Percentiles rank a stretch among this genome's conserved stretches.
Conservation (phyloP, 2,888 invertebrate species). For the Heliconius charithonia region DNA sequence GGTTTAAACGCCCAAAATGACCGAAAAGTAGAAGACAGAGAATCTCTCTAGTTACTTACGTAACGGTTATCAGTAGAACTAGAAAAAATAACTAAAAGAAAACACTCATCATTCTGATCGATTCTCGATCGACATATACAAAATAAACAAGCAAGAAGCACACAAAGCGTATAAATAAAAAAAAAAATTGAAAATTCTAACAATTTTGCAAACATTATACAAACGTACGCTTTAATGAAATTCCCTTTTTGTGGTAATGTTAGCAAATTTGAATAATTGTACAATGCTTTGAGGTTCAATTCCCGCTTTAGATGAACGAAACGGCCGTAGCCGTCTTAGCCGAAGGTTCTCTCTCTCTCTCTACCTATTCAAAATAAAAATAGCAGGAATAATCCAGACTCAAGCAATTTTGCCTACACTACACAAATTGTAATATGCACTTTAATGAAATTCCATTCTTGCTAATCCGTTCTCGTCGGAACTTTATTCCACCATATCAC, state of each 20-base stretch:
- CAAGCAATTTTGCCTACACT: constrained; percentile 42
- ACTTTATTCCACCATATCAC: constrained; percentile 47
- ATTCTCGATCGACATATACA: no score
- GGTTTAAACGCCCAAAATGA: background rate
- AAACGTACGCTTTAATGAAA: constrained; percentile 26
- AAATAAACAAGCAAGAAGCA: no score
- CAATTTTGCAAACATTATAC: constrained; percentile 44
- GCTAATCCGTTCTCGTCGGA: constrained; percentile 45
- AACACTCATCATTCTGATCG: no score
- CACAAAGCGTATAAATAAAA: no score
- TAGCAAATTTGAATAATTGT: background rate
- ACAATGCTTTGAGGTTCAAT: background rate
- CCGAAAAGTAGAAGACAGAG: background rate
- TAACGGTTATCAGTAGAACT: no score
- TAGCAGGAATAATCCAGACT: constrained; percentile 28
- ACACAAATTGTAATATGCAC: constrained; percentile 39
- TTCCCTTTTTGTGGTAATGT: background rate
- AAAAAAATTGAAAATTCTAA: constrained; percentile 25
- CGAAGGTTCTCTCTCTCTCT: background rate
- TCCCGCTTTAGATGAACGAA: background rate
- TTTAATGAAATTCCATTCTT: constrained; percentile 48
- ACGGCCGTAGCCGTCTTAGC: no score
- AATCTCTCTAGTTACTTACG: background rate
- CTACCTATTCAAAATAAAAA: background rate
- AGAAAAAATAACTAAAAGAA: no score